phyloP scores from a whole-genome alignment of 2,797 vertebrate genomes.

The Neoniphon sammara region DNA sequence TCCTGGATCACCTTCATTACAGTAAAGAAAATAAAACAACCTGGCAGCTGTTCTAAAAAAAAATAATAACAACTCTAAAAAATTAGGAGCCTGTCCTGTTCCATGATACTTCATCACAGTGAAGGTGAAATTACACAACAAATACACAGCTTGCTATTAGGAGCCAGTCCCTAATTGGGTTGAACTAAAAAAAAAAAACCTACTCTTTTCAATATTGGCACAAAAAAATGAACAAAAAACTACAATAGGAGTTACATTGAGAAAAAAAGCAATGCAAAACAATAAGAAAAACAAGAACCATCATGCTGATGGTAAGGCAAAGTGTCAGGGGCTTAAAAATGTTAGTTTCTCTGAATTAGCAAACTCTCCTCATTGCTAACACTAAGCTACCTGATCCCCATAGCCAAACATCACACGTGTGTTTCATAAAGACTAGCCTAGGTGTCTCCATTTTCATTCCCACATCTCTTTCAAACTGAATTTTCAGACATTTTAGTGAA shows the following conservation, averaged over 20 bases:
- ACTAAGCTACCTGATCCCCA: slow-evolving; percentile 28
- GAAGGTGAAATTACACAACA: slow-evolving; percentile 38
- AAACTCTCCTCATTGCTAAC: slow-evolving; percentile 27
- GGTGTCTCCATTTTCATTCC: slow-evolving; percentile 11
- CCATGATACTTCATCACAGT: slow-evolving; percentile 46
- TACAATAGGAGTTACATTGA: slow-evolving; percentile 21
- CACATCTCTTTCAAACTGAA: slow-evolving; percentile 19
- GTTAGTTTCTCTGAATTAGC: slow-evolving; percentile 48
- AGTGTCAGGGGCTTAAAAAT: slow-evolving; percentile 10
- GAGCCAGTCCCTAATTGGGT: slow-evolving; percentile 73
- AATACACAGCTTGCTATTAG: slow-evolving; percentile 52
- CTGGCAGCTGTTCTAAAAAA: slow-evolving; percentile 54
- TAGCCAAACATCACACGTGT: slow-evolving; percentile 15
- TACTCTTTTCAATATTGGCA: slow-evolving; percentile 28
- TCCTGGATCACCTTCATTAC: slow-evolving; percentile 20
- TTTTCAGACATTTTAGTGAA: slow-evolving; percentile 12
- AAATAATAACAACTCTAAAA: slow-evolving; percentile 48
- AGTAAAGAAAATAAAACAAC: slow-evolving; percentile 36
- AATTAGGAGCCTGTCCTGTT: slow-evolving; percentile 75
- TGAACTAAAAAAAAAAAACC: slow-evolving; percentile 15
- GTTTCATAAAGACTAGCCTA: slow-evolving; percentile 39
- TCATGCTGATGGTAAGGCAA: slow-evolving; percentile 18
- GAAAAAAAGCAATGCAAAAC: slow-evolving; percentile 23
- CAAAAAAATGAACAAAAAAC: slow-evolving; percentile 37
- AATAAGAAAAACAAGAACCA: slow-evolving; percentile 29